phyloP scores from a whole-genome alignment of 2,888 invertebrate genomes.

The Imbricaverruca yamaguchii region DNA sequence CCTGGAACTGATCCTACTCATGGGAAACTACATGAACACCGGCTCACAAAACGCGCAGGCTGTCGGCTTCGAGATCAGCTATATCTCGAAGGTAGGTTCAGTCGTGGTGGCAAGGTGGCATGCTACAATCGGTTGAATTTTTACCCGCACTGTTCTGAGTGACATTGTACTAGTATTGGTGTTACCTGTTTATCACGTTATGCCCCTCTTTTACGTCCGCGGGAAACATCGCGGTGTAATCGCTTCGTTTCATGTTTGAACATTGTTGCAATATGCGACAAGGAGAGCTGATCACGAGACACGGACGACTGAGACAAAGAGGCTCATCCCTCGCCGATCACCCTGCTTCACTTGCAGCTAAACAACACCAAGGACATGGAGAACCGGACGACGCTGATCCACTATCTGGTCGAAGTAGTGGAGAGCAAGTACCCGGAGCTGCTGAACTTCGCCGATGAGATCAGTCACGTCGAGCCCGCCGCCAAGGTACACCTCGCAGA shows the following conservation, averaged over 20 bases:
- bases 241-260: too few species aligned
- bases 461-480: conserved; percentile 83
- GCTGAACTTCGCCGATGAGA: conserved; percentile 72
- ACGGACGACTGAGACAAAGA: too few species aligned
- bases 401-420: conserved; percentile 80
- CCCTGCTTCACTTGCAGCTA: conserved; percentile 49
- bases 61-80: conserved; percentile 93
- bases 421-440: conserved; percentile 83
- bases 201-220: not conserved
- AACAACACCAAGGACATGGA: conserved; percentile 87
- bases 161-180: too few species aligned
- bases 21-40: conserved; percentile 96
- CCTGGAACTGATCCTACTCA: conserved; percentile 74
- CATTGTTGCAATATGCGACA: too few species aligned
- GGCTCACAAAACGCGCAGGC: conserved; percentile 90
- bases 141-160: too few species aligned
- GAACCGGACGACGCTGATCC: conserved; percentile 84
- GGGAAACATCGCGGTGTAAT: not conserved
- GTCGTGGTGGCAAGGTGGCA: too few species aligned
- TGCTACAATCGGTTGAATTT: too few species aligned
- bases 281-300: too few species aligned
- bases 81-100: conserved; percentile 70
- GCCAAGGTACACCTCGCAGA: conserved; percentile 42
- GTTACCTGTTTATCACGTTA: too few species aligned
- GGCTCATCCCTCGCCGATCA: too few species aligned